A percentile compares a stretch with the other conserved stretches of the same genome.
These are phyloP conservation scores for Megalops cyprinoides DNA, from an alignment of 2,797 vertebrate species.

Conservation along the genomic window DNA sequence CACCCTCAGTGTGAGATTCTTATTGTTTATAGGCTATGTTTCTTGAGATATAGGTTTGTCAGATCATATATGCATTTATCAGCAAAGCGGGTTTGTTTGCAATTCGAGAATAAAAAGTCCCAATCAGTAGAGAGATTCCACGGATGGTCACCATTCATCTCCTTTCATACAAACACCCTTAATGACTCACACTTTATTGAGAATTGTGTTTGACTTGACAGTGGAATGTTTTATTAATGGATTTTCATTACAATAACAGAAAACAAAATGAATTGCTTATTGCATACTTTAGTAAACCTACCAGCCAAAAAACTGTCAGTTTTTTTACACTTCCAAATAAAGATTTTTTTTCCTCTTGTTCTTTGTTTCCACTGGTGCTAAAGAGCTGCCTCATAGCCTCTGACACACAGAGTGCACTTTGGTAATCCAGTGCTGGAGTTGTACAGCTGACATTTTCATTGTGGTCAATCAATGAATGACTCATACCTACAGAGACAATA, in stretches of 20 bases:
- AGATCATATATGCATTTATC: too few species aligned
- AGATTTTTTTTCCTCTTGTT: slow-evolving; percentile 41
- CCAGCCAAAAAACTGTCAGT: slow-evolving; percentile 62
- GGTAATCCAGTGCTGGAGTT: not conserved
- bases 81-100: too few species aligned
- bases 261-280: slow-evolving; percentile 38
- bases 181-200: slow-evolving; percentile 51
- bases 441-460: not conserved
- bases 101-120: too few species aligned
- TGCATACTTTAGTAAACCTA: slow-evolving; percentile 42
- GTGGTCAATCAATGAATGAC: not conserved
- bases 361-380: not conserved
- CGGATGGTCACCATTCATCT: slow-evolving; percentile 41
- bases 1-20: too few species aligned
- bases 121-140: not conserved
- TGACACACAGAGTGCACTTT: not conserved
- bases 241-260: slow-evolving; percentile 11
- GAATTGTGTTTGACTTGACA: slow-evolving; percentile 50
- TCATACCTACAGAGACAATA: not conserved
- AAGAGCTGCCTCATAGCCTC: not conserved
- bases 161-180: slow-evolving; percentile 49
- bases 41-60: too few species aligned
- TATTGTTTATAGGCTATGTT: too few species aligned
- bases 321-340: slow-evolving; percentile 63
- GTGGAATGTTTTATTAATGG: slow-evolving; percentile 44